Percentiles rank a stretch among this genome's conserved stretches.
phyloP scores from a whole-genome alignment of 1,140 invertebrate species.

The Mycetomoellerius zeteki region DNA sequence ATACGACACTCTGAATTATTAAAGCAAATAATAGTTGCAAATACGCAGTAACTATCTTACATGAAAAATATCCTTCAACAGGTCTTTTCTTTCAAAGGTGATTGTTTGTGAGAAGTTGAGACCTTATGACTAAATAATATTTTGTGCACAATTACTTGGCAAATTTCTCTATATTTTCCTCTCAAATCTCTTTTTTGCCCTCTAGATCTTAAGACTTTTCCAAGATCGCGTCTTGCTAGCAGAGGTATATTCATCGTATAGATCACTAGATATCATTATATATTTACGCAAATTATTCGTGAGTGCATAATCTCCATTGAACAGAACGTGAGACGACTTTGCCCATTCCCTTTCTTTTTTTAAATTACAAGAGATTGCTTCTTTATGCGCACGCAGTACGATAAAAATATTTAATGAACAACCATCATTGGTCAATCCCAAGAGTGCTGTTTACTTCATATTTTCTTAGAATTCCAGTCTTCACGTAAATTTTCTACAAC shows the following conservation, averaged over 20 bases:
- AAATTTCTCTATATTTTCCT: background rate
- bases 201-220: background rate
- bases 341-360: background rate
- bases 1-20: constrained; percentile 10
- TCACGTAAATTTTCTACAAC: constrained; percentile 11
- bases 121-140: background rate
- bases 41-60: background rate
- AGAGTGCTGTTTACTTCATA: background rate
- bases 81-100: background rate
- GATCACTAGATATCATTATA: background rate
- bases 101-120: background rate
- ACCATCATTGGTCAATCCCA: background rate
- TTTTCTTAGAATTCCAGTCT: background rate
- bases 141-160: background rate
- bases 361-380: background rate
- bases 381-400: background rate
- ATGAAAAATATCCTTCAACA: background rate
- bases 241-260: background rate
- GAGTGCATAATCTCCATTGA: background rate
- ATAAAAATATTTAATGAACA: constrained; percentile 44
- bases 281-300: constrained; percentile 41
- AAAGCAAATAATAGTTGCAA: background rate
- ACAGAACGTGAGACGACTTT: background rate
- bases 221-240: background rate
- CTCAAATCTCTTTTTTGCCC: background rate